These are phyloP conservation scores for Frankliniella fusca DNA, from an alignment of 2,888 invertebrate species.

Conservation along the genomic window DNA sequence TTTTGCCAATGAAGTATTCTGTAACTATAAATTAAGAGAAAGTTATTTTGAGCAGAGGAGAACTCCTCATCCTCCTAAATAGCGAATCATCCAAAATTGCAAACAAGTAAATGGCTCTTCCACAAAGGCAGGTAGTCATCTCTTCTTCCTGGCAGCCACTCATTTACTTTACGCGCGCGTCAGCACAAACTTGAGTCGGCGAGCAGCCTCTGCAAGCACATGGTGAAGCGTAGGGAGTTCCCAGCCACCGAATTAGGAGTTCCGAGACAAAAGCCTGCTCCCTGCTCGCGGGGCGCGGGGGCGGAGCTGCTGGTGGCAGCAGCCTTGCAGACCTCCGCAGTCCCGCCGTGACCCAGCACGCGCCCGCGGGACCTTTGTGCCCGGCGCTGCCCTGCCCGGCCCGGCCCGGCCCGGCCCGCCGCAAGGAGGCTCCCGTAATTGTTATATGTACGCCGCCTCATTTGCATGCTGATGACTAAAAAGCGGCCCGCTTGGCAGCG, in stretches of 20 bases:
- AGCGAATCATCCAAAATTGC: too few species aligned
- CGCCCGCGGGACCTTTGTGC: background rate
- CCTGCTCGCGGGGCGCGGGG: background rate
- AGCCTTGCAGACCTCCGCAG: background rate
- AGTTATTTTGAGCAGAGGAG: too few species aligned
- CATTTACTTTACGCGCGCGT: too few species aligned
- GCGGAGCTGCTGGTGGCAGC: background rate
- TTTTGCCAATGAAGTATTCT: too few species aligned
- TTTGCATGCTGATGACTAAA: slow-evolving; percentile 8
- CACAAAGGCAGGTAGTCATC: background rate
- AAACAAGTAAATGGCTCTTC: too few species aligned
- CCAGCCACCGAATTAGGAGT: slow-evolving; percentile 9
- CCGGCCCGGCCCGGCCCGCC: background rate
- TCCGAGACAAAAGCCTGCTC: background rate
- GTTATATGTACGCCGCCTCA: background rate
- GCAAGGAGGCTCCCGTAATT: background rate
- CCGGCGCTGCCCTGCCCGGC: background rate
- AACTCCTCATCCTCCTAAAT: too few species aligned
- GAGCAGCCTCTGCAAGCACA: too few species aligned
- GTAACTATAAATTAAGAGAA: too few species aligned
- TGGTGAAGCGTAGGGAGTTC: background rate
- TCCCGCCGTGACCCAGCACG: background rate
- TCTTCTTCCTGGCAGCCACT: background rate
- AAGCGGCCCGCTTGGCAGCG: too few species aligned
- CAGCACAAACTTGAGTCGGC: too few species aligned